A percentile compares a stretch with the other conserved stretches of the same genome.
phyloP scores from a whole-genome alignment of 2,888 invertebrate species.

The Orthosia gothica region DNA sequence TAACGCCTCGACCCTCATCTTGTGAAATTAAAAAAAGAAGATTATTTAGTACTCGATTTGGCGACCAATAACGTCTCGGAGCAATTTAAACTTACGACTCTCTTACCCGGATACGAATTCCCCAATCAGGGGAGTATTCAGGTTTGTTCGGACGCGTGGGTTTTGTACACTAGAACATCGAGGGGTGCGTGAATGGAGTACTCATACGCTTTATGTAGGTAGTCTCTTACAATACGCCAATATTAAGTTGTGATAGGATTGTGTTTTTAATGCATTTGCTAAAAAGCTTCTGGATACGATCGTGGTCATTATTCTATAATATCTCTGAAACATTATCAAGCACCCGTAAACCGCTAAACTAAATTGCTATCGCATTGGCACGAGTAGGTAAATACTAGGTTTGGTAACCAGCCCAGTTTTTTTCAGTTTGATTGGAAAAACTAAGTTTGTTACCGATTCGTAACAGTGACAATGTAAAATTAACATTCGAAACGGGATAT shows the following conservation, averaged over 20 bases:
- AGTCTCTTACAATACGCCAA: not conserved
- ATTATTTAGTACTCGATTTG: constrained; percentile 50
- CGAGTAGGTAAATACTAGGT: no score
- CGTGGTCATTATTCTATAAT: no score
- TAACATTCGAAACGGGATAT: no score
- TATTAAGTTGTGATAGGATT: not conserved
- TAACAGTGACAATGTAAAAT: no score
- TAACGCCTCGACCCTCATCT: constrained; percentile 48
- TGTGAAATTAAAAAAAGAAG: constrained; percentile 29
- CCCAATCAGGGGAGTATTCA: constrained; percentile 73
- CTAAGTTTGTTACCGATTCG: no score
- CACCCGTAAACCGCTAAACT: no score
- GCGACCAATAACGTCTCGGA: constrained; percentile 51
- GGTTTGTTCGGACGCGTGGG: constrained; percentile 66
- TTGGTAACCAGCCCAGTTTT: no score
- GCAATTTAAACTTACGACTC: constrained; percentile 61
- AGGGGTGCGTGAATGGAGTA: constrained; percentile 16
- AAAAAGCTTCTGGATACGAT: no score
- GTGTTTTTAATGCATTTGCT: no score
- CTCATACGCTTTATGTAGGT: not conserved
- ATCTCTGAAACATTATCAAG: no score
- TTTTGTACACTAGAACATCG: constrained; percentile 71
- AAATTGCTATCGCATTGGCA: no score
- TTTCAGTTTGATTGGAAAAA: no score
- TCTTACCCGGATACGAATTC: constrained; percentile 73